Percentiles rank a stretch among this genome's conserved stretches.
Evolutionary conservation across 30 jellyfish, hydroid and myxozoan genomes (phyloP).

Genomic region (Morbakka virulenta): DNA sequence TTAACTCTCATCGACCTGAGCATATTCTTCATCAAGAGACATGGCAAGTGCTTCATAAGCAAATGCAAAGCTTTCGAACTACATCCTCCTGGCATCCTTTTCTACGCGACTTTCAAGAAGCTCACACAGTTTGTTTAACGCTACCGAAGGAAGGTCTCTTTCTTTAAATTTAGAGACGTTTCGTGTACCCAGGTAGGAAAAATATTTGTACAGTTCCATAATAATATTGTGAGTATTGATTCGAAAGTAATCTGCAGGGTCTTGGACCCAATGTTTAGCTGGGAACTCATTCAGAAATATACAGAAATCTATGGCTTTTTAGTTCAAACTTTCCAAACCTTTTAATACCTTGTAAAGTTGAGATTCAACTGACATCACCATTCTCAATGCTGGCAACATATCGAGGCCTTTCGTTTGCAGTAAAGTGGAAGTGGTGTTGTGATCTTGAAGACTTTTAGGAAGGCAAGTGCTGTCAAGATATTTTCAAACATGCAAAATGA

Average conservation of each 20-base stretch:
- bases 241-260: not conserved
- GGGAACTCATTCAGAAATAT: constrained; percentile 10
- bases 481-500: not conserved
- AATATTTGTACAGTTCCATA: constrained; percentile 50
- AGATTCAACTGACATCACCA: constrained; percentile 11
- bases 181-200: constrained; percentile 37
- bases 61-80: constrained; percentile 20
- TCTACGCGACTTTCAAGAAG: not conserved
- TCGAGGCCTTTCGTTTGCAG: constrained; percentile 19
- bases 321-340: constrained; percentile 1
- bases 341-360: constrained; percentile 12
- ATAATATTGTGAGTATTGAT: constrained; percentile 16
- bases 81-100: not conserved
- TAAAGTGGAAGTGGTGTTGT: constrained; percentile 28
- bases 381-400: not conserved
- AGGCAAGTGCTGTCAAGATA: constrained; percentile 8
- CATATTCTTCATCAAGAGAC: constrained; percentile 26
- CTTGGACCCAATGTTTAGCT: constrained; percentile 7
- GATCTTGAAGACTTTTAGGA: constrained; percentile 21
- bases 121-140: constrained; percentile 18
- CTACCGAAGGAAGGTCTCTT: not conserved
- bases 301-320: constrained; percentile 15
- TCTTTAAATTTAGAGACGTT: not conserved
- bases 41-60: constrained; percentile 3
- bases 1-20: not conserved